Conservation (phyloP, 2,888 invertebrate genomes). For the Cremastinae sp. region DNA sequence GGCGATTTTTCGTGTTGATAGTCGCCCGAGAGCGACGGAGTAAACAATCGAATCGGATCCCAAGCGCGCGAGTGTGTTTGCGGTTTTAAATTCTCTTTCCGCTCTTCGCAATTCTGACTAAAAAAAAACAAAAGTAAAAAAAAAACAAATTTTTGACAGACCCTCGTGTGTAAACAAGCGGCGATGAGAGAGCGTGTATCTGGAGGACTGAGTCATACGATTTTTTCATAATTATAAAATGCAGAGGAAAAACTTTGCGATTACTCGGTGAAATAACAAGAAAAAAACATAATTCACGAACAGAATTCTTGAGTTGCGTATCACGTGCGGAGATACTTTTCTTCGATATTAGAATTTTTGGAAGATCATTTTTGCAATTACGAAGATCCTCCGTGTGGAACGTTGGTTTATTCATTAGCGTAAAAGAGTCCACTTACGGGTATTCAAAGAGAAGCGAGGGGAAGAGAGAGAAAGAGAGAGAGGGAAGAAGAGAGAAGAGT, state of each 20-base stretch:
- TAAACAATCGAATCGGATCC: neutral
- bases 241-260: constrained; percentile 4
- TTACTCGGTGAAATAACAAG: constrained; percentile 10
- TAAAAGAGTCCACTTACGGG: constrained; percentile 33
- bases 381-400: neutral
- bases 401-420: constrained; percentile 21
- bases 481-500: neutral
- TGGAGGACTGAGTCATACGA: constrained; percentile 2
- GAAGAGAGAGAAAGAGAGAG: constrained; percentile 2
- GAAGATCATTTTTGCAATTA: constrained; percentile 7
- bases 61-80: neutral
- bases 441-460: constrained; percentile 24
- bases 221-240: constrained; percentile 3
- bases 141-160: neutral
- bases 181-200: constrained; percentile 3
- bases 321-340: constrained; percentile 16
- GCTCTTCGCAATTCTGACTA: constrained; percentile 19
- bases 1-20: neutral
- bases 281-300: too few relatives aligned
- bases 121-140: neutral
- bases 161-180: constrained; percentile 3
- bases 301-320: constrained; percentile 14
- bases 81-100: constrained; percentile 22
- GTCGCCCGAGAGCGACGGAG: too few relatives aligned
- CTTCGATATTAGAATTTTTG: constrained; percentile 32